Base-by-base conservation (phyloP, 2,888 invertebrate genomes). In the Platycheirus albimanus region DNA sequence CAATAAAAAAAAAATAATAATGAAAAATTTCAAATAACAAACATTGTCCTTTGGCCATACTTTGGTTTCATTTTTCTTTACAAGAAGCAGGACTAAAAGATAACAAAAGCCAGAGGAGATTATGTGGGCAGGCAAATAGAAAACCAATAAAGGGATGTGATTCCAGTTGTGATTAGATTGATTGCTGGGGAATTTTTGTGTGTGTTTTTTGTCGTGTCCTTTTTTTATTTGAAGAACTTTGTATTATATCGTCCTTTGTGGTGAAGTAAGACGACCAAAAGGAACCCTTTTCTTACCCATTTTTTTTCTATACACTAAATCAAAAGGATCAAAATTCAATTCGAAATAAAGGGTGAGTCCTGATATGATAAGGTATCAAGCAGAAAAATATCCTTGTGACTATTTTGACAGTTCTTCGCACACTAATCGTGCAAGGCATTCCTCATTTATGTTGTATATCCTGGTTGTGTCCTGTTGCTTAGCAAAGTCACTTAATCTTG, bases 111-210 rank as follows among this genome's bases (percentile, higher is more conserved):
- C 54, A 67, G 78, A 78, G 56, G 69, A 78, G 83, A 83, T 83
- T 83, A 83, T 83, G 78, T 78, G 83, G 83, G 61, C 72, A 78
- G 52, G 78, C 78, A 78, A 83, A 83, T 83, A 69, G 83, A 83
- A 83, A 78, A 83, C 83, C 83, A 78, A 83, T 83, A 83, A 83
- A 83, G 78, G 83, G 69, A 83, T 69, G 78, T 83, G 78, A 83
- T 83, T 78, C 51, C 72, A 28, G 67, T 74, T 64, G 51, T 78
- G 83, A 83, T 83, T 78, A 72, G 78, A 83, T 83, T 78, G 83
- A 83, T 72, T 83, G 78, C 83, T 64, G 54, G 69, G 51, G 72
- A 83, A 78, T n/a, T n/a, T n/a, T n/a, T 77, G 81, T 49, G 47
- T 19, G 11, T 52, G 24, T 36, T n/a, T 47, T 33, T 43, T 56